Evolutionary conservation across 2,797 vertebrate genomes (phyloP).

Genomic region (Picus viridis): DNA sequence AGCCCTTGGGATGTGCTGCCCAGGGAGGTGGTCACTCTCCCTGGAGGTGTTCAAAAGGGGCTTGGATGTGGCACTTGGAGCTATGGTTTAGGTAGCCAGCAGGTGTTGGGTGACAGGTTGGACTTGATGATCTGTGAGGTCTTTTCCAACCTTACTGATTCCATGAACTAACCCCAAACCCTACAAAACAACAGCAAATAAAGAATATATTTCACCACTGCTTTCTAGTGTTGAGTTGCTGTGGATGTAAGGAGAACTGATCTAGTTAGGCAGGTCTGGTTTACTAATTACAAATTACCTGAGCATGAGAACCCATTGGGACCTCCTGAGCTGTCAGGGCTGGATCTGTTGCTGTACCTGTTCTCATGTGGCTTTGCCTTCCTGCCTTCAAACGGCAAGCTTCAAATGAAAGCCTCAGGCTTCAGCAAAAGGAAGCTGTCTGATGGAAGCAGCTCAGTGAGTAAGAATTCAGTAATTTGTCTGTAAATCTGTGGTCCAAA

Average conservation of each 20-base stretch:
- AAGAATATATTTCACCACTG: not conserved
- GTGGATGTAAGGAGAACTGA: not conserved
- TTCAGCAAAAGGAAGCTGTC: not conserved
- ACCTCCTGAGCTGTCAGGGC: not conserved
- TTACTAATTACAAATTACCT: not conserved
- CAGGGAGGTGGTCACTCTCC: too few species aligned
- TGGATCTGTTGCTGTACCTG: not conserved
- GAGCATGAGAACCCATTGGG: not conserved
- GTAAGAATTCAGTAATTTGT: not conserved
- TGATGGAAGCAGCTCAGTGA: not conserved
- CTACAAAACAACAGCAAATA: too few species aligned
- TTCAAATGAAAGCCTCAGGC: not conserved
- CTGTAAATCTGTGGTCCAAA: not conserved
- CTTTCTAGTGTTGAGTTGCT: not conserved
- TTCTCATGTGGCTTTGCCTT: not conserved
- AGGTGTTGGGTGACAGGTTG: too few species aligned
- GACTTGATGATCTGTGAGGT: too few species aligned
- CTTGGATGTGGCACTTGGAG: too few species aligned
- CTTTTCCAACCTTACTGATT: too few species aligned
- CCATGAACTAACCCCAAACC: too few species aligned
- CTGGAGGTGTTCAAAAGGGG: too few species aligned
- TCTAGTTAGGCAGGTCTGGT: not conserved
- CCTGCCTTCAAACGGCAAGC: not conserved
- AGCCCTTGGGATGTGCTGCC: too few species aligned
- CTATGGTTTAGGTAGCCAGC: too few species aligned